Evolutionary conservation across 2,888 invertebrate genomes (phyloP).

Genomic region (Torymus tubicola): DNA sequence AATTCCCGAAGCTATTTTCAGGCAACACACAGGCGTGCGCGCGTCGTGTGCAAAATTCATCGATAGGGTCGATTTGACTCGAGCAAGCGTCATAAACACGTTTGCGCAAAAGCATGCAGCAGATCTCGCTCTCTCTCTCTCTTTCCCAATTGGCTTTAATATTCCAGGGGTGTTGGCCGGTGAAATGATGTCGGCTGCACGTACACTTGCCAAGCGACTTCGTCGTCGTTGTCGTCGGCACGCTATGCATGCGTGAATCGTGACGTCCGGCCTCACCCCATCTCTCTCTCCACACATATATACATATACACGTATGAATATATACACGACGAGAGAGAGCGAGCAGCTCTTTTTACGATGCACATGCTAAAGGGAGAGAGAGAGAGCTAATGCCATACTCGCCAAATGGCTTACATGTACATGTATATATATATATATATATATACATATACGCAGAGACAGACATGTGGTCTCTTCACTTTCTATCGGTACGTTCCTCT

Average conservation of each 20-base stretch:
- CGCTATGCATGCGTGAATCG: constrained; percentile 66
- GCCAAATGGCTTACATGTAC: background rate
- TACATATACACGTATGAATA: too few species aligned
- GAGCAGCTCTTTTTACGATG: too few species aligned
- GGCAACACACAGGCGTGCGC: background rate
- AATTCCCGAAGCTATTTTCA: too few species aligned
- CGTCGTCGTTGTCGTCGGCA: constrained; percentile 56
- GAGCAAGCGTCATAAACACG: constrained; percentile 6
- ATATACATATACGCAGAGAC: too few species aligned
- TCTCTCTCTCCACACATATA: background rate
- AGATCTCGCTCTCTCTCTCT: background rate
- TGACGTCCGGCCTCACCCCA: constrained; percentile 71
- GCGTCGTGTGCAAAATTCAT: background rate
- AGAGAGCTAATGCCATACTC: too few species aligned
- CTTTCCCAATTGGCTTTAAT: constrained; percentile 59
- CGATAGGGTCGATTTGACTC: constrained; percentile 6
- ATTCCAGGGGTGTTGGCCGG: constrained; percentile 63
- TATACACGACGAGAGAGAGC: too few species aligned
- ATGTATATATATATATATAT: background rate
- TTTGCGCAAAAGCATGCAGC: background rate
- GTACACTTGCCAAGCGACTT: constrained; percentile 56
- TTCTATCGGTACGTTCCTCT: background rate
- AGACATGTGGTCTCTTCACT: constrained; percentile 13
- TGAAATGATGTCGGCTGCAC: constrained; percentile 62
- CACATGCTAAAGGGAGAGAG: too few species aligned